Conservation (phyloP, 2,113 vertebrate genomes). For the Phasianus colchicus region DNA sequence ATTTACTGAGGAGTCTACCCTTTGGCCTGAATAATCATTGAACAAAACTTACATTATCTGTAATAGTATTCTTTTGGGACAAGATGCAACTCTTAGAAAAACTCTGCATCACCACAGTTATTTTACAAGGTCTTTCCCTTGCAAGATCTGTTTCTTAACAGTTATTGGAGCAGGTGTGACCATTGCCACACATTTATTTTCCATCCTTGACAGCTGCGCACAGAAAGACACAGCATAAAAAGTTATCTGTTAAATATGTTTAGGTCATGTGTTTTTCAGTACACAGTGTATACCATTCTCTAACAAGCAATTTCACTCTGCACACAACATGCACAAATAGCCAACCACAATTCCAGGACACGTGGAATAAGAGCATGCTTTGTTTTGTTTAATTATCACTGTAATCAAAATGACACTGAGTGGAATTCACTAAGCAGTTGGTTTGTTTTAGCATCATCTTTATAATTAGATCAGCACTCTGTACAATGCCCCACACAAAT, state of each 20-base stretch:
- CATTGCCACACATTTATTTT: neutral
- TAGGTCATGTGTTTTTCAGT: neutral
- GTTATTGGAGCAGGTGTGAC: neutral
- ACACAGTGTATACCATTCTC: neutral
- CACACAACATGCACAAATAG: neutral
- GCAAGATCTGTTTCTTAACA: neutral
- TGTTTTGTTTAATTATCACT: slow-evolving; percentile 6
- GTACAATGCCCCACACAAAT: neutral
- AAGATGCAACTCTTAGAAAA: neutral
- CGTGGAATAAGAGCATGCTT: neutral
- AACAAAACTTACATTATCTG: neutral
- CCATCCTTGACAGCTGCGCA: neutral
- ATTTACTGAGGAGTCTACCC: neutral
- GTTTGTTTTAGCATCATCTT: neutral
- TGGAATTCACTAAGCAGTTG: neutral
- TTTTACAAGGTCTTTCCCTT: neutral
- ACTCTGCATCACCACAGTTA: neutral
- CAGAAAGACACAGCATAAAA: neutral
- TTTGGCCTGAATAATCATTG: neutral
- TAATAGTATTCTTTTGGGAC: neutral
- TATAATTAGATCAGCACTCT: neutral
- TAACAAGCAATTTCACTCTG: neutral
- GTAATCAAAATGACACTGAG: neutral
- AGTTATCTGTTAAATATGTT: neutral
- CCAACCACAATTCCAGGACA: neutral